These are phyloP conservation scores for Dipodomys merriami DNA, from an alignment of 2,113 vertebrate species.

Conservation along the genomic window DNA sequence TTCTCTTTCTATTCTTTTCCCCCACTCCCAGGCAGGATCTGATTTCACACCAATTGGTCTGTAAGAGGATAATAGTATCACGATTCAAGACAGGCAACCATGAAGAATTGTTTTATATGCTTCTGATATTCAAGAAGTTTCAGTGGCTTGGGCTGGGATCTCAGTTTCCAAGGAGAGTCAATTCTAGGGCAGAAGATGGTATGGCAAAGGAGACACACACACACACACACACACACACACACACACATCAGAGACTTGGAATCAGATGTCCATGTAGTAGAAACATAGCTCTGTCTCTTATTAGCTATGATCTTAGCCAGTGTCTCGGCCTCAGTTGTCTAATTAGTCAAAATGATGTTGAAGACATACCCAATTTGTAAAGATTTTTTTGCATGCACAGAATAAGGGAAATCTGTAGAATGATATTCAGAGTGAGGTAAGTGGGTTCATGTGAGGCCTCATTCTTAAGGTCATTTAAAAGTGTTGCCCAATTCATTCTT, in stretches of 20 bases:
- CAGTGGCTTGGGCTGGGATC: constrained; percentile 34
- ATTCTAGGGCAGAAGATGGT: constrained; percentile 64
- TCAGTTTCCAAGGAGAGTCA: constrained; percentile 76
- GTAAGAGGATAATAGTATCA: constrained; percentile 78
- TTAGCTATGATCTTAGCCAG: not conserved
- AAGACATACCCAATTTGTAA: not conserved
- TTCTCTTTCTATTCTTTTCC: constrained; percentile 65
- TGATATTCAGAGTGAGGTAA: not conserved
- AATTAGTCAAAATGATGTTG: not conserved
- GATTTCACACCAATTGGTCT: constrained; percentile 75
- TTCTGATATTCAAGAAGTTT: constrained; percentile 75
- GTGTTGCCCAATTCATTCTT: not conserved
- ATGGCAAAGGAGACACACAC: not conserved
- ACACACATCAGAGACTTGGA: not conserved
- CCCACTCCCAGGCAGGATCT: constrained; percentile 69
- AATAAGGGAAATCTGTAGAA: not conserved
- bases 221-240: too few relatives aligned
- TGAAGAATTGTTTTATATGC: constrained; percentile 80
- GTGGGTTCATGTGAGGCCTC: not conserved
- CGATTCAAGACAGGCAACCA: constrained; percentile 76
- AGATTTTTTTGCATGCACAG: not conserved
- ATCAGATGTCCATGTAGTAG: not conserved
- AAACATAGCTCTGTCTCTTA: constrained; percentile 26
- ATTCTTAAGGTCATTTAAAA: not conserved
- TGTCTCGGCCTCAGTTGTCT: not conserved